A percentile compares a stretch with the other conserved stretches of the same genome.
Conservation (phyloP, 1,140 invertebrate species). For the Caenorhabditis brenneri region DNA sequence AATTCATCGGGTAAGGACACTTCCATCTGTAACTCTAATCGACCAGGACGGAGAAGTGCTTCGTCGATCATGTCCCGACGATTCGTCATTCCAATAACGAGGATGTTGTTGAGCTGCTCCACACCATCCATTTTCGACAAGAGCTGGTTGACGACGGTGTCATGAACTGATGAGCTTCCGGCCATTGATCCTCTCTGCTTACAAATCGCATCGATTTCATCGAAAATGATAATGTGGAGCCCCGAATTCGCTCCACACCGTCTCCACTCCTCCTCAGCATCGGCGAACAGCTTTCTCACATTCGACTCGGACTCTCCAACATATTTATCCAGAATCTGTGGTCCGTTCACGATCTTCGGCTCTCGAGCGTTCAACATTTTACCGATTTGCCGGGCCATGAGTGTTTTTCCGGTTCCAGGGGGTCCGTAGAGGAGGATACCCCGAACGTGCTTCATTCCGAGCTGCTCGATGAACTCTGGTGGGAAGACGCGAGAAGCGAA, state of each 20-base stretch:
- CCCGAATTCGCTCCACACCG: slow-evolving; percentile 89
- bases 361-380: slow-evolving; percentile 98
- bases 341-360: slow-evolving; percentile 99
- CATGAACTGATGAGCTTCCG: slow-evolving; percentile 82
- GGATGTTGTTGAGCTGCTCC: slow-evolving; percentile 97
- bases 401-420: slow-evolving; percentile 96
- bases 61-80: slow-evolving; percentile 99
- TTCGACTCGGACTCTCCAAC: slow-evolving; percentile 99
- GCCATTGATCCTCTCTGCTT: slow-evolving; percentile 92
- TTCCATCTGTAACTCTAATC: slow-evolving; percentile 98
- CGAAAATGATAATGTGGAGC: slow-evolving; percentile 98
- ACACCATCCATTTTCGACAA: slow-evolving; percentile 99
- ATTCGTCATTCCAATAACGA: slow-evolving; percentile 91
- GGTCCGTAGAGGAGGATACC: slow-evolving; percentile 91
- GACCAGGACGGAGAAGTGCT: slow-evolving; percentile 90
- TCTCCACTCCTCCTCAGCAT: slow-evolving; percentile 98
- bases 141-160: slow-evolving; percentile 98
- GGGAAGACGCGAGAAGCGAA: slow-evolving; percentile 98
- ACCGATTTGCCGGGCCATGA: slow-evolving; percentile 98
- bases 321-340: slow-evolving; percentile 98
- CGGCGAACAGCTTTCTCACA: slow-evolving; percentile 91
- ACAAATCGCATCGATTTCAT: slow-evolving; percentile 99
- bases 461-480: slow-evolving; percentile 91
- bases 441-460: slow-evolving; percentile 96
- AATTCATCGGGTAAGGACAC: slow-evolving; percentile 94